Evolutionary conservation across 1,140 invertebrate species (phyloP), one percentile per base, ranked within the genome.

Genomic region (Dinoponera quadriceps): DNA sequence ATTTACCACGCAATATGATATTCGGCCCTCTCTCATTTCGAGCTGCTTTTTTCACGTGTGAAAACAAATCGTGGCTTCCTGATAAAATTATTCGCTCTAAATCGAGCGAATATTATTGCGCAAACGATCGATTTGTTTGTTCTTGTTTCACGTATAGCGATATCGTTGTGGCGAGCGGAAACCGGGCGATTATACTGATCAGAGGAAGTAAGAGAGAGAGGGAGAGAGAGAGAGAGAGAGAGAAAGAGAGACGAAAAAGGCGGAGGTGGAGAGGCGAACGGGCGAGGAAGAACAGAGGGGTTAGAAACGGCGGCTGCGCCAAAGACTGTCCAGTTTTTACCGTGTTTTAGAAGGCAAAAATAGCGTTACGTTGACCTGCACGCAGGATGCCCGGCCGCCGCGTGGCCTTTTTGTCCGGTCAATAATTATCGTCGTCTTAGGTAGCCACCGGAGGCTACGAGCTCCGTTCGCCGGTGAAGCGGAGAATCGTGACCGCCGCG

Each of bases 401-500:
- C 38, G 51, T 55, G 11, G 3, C 18, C 38, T 71, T 80, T 71
- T 80, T 80, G 75, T 27, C 33, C 51, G 33, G 27, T 38, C 69
- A 57, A 80, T 71, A 80, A 80, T 80, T 80, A 80, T 71, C 33
- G 44, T 80, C 75, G 33, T 80, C 75, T 80, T 80, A 57, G 49
- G 63, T 55, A 29, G 38, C 38, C 49, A 44, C 22, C 65, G 33
- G 54, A 44, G 49, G n/a, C 38, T 62, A 51, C 3, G 16, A 29
- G 51, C 33, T 80, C 51, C n/a, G 22, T 57, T 44, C 38, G 38
- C 7, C 75, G 27, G 38, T 25, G 51, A 80, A 69, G 66, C 65
- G 51, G 11, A 44, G 75, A 71, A 80, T 80, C 66, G 51, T 80
- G 54, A 54, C 75, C 71, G 59, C 27, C 27, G 33, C 22, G 51